Conservation (phyloP, 37 sponge, comb jelly and placozoan species). For the Mnemiopsis leidyi region DNA sequence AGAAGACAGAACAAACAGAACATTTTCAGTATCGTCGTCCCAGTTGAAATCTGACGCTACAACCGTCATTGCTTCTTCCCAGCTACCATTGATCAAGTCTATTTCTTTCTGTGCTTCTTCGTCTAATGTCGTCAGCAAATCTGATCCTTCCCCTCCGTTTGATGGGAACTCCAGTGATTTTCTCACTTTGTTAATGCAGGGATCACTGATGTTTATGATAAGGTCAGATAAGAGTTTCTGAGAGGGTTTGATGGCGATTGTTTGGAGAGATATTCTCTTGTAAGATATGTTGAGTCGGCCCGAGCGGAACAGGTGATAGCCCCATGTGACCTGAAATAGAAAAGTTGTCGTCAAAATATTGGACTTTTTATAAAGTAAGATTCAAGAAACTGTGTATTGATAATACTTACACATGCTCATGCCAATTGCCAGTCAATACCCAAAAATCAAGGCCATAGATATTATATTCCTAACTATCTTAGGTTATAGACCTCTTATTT, state of each 20-base stretch:
- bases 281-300: neutral
- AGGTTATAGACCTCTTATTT: no score
- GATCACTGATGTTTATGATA: neutral
- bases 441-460: no score
- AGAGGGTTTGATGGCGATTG: conserved; percentile 9
- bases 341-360: neutral
- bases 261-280: neutral
- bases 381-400: no score
- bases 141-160: neutral
- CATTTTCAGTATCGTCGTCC: conserved; percentile 23
- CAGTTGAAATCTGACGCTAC: neutral
- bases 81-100: neutral
- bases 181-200: neutral
- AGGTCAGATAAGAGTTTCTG: conserved; percentile 38
- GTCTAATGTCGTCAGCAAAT: neutral
- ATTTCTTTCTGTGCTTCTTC: neutral
- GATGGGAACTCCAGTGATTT: neutral
- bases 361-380: no score
- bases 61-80: conserved; percentile 29
- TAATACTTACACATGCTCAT: no score
- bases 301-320: conserved; percentile 44
- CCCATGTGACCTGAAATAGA: conserved; percentile 22
- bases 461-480: no score
- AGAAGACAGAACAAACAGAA: conserved; percentile 1
- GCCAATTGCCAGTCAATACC: no score